Evolutionary conservation across 2,797 vertebrate species (phyloP).

Genomic region (Schizopygopsis malacanthus): DNA sequence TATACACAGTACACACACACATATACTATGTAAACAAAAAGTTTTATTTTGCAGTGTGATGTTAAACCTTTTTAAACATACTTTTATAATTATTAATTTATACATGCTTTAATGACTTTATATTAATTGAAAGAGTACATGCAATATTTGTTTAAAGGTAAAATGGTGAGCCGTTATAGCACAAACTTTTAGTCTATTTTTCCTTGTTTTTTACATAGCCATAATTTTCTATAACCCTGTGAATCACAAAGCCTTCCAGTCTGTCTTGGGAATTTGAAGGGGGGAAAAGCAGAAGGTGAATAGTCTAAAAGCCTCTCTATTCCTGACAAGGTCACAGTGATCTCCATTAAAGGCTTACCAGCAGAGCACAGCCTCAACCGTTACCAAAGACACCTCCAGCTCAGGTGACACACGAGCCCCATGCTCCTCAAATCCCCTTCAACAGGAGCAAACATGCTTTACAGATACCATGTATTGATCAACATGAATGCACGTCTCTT

Average conservation of each 20-base stretch:
- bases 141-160: neutral
- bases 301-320: conserved; percentile 56
- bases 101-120: neutral
- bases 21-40: no score
- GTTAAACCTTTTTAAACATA: neutral
- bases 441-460: conserved; percentile 15
- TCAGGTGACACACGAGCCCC: conserved; percentile 56
- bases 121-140: neutral
- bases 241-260: neutral
- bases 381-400: conserved; percentile 55
- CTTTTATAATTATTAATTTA: neutral
- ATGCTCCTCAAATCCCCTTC: neutral
- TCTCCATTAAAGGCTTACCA: conserved; percentile 65
- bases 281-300: conserved; percentile 43
- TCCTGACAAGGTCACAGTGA: conserved; percentile 63
- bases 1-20: no score
- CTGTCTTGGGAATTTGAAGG: conserved; percentile 28
- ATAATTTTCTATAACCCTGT: neutral
- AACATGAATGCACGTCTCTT: conserved; percentile 8
- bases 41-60: neutral
- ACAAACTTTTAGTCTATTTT: neutral
- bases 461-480: neutral
- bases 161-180: neutral
- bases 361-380: conserved; percentile 56
- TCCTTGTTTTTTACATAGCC: neutral